Percentiles rank a stretch among this genome's conserved stretches.
phyloP scores from a whole-genome alignment of 2,797 vertebrate genomes.

The Bucorvus abyssinicus region DNA sequence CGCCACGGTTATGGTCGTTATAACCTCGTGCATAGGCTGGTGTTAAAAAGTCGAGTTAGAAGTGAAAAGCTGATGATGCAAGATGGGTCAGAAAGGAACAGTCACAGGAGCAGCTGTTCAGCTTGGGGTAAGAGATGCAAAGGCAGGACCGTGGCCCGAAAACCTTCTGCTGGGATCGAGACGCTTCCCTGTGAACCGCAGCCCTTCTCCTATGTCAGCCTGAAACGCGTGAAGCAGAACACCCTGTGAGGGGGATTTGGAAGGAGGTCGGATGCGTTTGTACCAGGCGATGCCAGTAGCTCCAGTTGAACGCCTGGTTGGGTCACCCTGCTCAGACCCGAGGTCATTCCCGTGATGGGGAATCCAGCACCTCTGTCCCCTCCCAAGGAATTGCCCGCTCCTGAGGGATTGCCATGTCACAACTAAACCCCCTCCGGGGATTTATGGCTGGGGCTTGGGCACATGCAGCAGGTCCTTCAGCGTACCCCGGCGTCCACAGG shows the following conservation, averaged over 20 bases:
- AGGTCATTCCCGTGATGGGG: not conserved
- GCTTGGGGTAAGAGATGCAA: not conserved
- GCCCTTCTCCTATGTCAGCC: not conserved
- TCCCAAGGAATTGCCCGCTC: not conserved
- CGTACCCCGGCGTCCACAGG: no score
- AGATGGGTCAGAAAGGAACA: not conserved
- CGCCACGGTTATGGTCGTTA: not conserved
- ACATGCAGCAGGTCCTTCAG: not conserved
- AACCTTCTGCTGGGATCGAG: not conserved
- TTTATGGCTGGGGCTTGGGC: not conserved
- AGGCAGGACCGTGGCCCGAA: not conserved
- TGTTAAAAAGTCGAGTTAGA: not conserved
- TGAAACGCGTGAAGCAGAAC: not conserved
- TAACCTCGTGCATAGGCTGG: not conserved
- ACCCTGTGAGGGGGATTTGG: not conserved
- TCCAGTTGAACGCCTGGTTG: not conserved
- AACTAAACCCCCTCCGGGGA: not conserved
- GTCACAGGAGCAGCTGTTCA: not conserved
- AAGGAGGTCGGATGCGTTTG: not conserved
- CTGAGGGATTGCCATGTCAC: accelerated
- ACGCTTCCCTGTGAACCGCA: not conserved
- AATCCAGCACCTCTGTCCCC: not conserved
- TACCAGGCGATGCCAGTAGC: not conserved
- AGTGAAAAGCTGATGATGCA: not conserved
- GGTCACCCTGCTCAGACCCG: not conserved